Evolutionary conservation across 2,113 vertebrate species (phyloP).

Genomic region (Gasterosteus nipponicus): DNA sequence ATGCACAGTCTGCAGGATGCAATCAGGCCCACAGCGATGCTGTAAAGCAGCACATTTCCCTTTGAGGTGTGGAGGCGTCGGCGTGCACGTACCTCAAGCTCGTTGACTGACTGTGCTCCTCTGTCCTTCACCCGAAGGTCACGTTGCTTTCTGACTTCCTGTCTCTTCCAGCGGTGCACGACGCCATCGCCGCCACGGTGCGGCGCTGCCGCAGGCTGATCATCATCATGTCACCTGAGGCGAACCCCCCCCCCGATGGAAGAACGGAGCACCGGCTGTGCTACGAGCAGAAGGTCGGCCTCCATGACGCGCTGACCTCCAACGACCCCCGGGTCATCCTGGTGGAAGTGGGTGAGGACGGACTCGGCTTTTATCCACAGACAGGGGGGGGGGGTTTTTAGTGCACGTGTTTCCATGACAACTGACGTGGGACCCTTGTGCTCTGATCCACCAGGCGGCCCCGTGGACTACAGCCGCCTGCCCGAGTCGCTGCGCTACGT

Average conservation of each 20-base stretch:
- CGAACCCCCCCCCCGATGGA: accelerated
- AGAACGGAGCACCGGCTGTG: constrained; percentile 32
- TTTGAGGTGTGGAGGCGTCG: too few species aligned
- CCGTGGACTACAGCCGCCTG: constrained; percentile 78
- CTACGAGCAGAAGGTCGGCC: constrained; percentile 83
- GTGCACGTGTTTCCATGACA: too few species aligned
- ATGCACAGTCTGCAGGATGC: too few species aligned
- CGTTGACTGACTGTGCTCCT: neutral
- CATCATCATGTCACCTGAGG: constrained; percentile 78
- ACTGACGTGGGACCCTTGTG: neutral
- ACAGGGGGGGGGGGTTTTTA: neutral
- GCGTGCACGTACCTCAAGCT: neutral
- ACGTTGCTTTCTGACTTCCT: neutral
- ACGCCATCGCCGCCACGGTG: constrained; percentile 76
- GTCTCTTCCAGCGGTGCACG: constrained; percentile 78
- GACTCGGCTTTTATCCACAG: neutral
- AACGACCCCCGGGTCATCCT: constrained; percentile 85
- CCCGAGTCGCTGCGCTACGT: constrained; percentile 88
- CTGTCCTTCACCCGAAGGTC: neutral
- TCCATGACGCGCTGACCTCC: constrained; percentile 85
- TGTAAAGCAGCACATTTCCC: too few species aligned
- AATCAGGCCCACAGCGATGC: too few species aligned
- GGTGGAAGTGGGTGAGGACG: constrained; percentile 78
- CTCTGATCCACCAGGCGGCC: constrained; percentile 59
- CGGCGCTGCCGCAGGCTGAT: constrained; percentile 85